These are phyloP conservation scores for Xiphorhynchus elegans DNA, from an alignment of 2,113 vertebrate species.

Conservation along the genomic window DNA sequence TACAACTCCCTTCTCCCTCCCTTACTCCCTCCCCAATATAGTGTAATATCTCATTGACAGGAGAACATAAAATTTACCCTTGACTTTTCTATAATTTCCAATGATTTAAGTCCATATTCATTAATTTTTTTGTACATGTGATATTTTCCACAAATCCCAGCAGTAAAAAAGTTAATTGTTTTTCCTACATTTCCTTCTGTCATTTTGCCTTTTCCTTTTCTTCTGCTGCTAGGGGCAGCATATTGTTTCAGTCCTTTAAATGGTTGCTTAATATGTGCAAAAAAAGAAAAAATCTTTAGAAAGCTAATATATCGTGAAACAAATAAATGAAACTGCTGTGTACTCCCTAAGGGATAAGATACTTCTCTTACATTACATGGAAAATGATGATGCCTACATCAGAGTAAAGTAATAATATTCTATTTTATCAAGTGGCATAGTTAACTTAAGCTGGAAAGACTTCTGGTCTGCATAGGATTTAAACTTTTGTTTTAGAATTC, in stretches of 20 bases:
- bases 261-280: slow-evolving; percentile 8
- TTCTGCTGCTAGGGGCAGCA: not conserved
- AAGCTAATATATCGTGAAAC: slow-evolving; percentile 41
- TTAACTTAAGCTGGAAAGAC: not conserved
- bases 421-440: not conserved
- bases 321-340: slow-evolving; percentile 26
- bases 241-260: not conserved
- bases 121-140: slow-evolving; percentile 25
- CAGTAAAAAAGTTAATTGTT: slow-evolving; percentile 34
- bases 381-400: not conserved
- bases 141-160: slow-evolving; percentile 38
- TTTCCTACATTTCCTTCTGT: not conserved
- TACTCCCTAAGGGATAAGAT: not conserved
- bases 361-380: not conserved
- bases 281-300: slow-evolving; percentile 31
- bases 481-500: not conserved
- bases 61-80: not conserved
- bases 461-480: not conserved
- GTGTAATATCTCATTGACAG: not conserved
- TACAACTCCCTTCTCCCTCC: not conserved
- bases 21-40: not conserved
- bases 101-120: slow-evolving; percentile 16
- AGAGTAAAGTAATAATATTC: not conserved
- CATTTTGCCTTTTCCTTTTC: slow-evolving; percentile 11
- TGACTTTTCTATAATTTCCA: slow-evolving; percentile 24